Conservation (phyloP, 2,113 vertebrate species). For the Pionites leucogaster region DNA sequence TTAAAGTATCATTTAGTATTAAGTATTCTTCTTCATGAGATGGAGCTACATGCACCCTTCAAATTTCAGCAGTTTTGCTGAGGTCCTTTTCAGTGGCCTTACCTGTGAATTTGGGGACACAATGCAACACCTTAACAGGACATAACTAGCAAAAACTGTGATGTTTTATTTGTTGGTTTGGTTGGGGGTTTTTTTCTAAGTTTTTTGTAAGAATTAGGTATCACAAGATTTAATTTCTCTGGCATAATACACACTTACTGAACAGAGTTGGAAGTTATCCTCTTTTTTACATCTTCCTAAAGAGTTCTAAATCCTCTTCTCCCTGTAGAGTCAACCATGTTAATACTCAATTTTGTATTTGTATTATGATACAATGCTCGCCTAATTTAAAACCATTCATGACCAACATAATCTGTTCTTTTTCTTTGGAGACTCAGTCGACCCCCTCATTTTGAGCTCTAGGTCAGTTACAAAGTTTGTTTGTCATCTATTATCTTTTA, state of each 20-base stretch:
- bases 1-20: neutral
- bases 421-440: accelerated
- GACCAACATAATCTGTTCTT: neutral
- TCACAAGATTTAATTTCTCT: neutral
- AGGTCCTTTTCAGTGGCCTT: neutral
- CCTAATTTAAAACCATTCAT: neutral
- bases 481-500: neutral
- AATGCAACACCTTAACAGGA: neutral
- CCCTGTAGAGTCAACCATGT: neutral
- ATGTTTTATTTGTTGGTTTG: neutral
- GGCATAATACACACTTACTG: neutral
- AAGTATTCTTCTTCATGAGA: neutral
- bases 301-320: neutral
- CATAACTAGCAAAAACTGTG: neutral
- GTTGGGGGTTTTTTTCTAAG: neutral
- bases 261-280: neutral
- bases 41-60: neutral
- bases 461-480: neutral
- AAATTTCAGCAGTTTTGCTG: neutral
- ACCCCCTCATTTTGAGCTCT: neutral
- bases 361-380: too few relatives aligned
- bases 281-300: neutral
- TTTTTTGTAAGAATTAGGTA: neutral
- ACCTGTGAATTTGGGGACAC: neutral
- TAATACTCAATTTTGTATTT: neutral